Evolutionary conservation across 35 echinoderm and acorn worm species (phyloP).

Genomic region (Ptychodera flava): DNA sequence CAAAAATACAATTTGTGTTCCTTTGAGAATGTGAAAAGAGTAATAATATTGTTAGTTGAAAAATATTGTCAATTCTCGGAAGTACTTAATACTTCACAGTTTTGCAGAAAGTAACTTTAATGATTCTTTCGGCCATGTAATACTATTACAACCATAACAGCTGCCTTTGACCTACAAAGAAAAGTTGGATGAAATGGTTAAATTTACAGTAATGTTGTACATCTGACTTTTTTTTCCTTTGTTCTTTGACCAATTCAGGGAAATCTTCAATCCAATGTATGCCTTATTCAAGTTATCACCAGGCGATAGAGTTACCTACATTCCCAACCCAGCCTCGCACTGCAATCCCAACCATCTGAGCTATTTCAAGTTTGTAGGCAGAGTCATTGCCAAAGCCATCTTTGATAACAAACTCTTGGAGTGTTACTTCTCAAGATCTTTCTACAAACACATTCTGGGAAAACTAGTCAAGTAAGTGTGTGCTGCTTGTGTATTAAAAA

Average conservation of each 20-base stretch:
- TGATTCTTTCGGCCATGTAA: too few relatives aligned
- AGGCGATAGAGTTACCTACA: constrained; percentile 84
- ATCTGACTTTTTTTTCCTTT: too few relatives aligned
- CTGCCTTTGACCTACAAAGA: too few relatives aligned
- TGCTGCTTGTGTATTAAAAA: too few relatives aligned
- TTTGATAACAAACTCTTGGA: constrained; percentile 98
- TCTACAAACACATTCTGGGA: constrained; percentile 95
- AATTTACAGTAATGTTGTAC: too few relatives aligned
- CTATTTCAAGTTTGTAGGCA: constrained; percentile 99
- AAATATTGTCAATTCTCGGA: too few relatives aligned
- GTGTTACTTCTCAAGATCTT: constrained; percentile 94
- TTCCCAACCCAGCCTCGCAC: constrained; percentile 94
- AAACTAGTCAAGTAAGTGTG: constrained; percentile 92
- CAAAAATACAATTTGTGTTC: not conserved
- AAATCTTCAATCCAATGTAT: constrained; percentile 99
- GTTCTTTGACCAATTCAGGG: too few relatives aligned
- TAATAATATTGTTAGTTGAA: too few relatives aligned
- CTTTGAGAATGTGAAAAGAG: not conserved
- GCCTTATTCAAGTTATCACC: constrained; percentile 89
- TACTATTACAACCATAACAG: too few relatives aligned
- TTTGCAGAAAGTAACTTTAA: too few relatives aligned
- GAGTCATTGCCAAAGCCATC: constrained; percentile 97
- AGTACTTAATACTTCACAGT: too few relatives aligned
- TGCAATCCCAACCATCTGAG: constrained; percentile 97
- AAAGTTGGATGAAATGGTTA: too few relatives aligned